Percentiles rank a stretch among this genome's conserved stretches.
These are phyloP conservation scores for Oxygymnocypris stewartii DNA, from an alignment of 2,113 vertebrate species.

Conservation along the genomic window DNA sequence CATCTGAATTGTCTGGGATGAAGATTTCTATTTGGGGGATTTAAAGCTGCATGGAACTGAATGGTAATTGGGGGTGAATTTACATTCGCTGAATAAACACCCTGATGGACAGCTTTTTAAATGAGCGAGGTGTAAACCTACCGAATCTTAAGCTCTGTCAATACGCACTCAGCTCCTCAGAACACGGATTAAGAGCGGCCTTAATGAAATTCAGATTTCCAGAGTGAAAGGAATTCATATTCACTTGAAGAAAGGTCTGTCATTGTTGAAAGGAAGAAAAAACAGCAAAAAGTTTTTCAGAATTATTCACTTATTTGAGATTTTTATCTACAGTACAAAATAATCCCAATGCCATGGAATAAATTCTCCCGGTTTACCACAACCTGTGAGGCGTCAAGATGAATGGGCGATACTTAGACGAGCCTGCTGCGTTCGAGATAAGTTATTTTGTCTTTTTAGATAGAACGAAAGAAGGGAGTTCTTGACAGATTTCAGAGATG, in stretches of 20 bases:
- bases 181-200: slow-evolving; percentile 67
- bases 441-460: slow-evolving; percentile 50
- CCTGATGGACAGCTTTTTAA: slow-evolving; percentile 69
- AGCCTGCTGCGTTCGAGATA: slow-evolving; percentile 19
- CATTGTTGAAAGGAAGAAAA: slow-evolving; percentile 47
- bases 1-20: slow-evolving; percentile 60
- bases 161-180: slow-evolving; percentile 61
- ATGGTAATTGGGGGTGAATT: slow-evolving; percentile 76
- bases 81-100: slow-evolving; percentile 73
- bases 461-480: slow-evolving; percentile 50
- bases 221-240: slow-evolving; percentile 55
- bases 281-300: slow-evolving; percentile 24
- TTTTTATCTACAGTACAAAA: slow-evolving; percentile 35
- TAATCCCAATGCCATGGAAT: slow-evolving; percentile 17
- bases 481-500: slow-evolving; percentile 66
- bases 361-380: slow-evolving; percentile 57
- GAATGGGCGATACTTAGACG: slow-evolving; percentile 10
- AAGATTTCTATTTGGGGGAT: slow-evolving; percentile 55
- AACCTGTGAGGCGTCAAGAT: slow-evolving; percentile 60
- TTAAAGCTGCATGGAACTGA: slow-evolving; percentile 59
- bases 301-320: slow-evolving; percentile 20
- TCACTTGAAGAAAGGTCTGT: slow-evolving; percentile 52
- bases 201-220: slow-evolving; percentile 64
- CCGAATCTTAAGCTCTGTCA: slow-evolving; percentile 65
- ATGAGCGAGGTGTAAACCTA: slow-evolving; percentile 65